phyloP scores from a whole-genome alignment of 1,140 invertebrate species.

The Popillia japonica region DNA sequence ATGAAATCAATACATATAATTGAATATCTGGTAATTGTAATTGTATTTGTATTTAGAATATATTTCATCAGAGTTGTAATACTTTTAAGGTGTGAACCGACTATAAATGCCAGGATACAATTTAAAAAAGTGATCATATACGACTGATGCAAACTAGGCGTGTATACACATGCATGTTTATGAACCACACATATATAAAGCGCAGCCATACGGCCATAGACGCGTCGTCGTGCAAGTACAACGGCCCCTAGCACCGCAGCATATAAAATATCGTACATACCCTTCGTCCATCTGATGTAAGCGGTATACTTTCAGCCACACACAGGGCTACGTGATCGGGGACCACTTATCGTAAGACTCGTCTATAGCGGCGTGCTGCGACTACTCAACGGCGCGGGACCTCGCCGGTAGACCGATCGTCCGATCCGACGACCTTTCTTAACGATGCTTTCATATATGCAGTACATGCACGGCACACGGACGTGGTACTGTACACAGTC shows the following conservation, averaged over 20 bases:
- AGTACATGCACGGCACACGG: conserved; percentile 34
- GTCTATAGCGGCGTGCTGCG: conserved; percentile 43
- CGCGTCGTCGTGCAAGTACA: conserved; percentile 11
- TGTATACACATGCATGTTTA: background rate
- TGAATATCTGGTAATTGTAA: too few species aligned
- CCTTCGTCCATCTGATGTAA: conserved; percentile 13
- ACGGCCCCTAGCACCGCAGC: conserved; percentile 29
- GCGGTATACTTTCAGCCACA: conserved; percentile 18
- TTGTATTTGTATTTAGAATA: too few species aligned
- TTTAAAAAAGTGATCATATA: too few species aligned
- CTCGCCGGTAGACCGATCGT: conserved; percentile 36
- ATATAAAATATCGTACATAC: conserved; percentile 30
- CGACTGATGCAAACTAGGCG: too few species aligned
- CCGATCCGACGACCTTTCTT: conserved; percentile 40
- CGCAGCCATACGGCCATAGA: conserved; percentile 29
- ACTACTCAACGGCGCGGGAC: conserved; percentile 42
- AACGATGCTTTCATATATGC: conserved; percentile 36
- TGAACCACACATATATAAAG: conserved; percentile 6
- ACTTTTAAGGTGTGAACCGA: too few species aligned
- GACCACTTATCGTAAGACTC: conserved; percentile 46
- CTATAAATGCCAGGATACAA: too few species aligned
- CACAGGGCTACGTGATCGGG: conserved; percentile 46
- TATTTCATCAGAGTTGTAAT: too few species aligned
- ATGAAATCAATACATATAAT: too few species aligned
- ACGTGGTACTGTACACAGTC: conserved; percentile 26